phyloP scores from a whole-genome alignment of 2,113 vertebrate species.

The Corapipo altera region DNA sequence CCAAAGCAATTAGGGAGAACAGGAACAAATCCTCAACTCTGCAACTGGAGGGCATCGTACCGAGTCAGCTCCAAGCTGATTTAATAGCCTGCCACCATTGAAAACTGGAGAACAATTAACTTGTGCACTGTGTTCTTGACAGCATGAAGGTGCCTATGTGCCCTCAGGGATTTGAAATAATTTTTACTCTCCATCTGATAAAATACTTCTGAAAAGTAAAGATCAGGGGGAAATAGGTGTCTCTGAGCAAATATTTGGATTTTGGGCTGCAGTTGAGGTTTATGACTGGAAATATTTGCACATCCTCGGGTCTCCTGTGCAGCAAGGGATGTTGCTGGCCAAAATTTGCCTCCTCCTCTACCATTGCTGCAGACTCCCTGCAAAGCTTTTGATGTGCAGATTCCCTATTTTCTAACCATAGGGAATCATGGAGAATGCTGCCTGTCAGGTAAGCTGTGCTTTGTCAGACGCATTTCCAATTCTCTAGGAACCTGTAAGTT shows the following conservation, averaged over 20 bases:
- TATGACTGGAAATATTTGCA: neutral
- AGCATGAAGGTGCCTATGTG: neutral
- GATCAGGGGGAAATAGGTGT: neutral
- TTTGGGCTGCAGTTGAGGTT: neutral
- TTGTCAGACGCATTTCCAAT: neutral
- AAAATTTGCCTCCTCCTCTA: neutral
- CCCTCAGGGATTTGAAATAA: neutral
- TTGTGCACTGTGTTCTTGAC: fast-evolving
- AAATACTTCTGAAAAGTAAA: neutral
- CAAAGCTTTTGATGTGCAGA: neutral
- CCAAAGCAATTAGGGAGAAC: neutral
- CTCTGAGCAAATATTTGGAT: neutral
- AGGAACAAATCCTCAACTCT: neutral
- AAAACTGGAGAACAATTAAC: neutral
- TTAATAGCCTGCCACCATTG: neutral
- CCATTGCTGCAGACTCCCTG: neutral
- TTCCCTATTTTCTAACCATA: too few relatives aligned
- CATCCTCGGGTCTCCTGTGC: neutral
- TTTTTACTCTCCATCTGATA: neutral
- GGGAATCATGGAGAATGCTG: neutral
- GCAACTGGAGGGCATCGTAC: neutral
- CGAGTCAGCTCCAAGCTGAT: neutral
- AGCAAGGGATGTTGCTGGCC: neutral
- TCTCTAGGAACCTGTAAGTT: neutral
- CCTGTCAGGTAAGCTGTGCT: neutral